These are phyloP conservation scores for Malacoraja senta DNA, from an alignment of 2,797 vertebrate genomes.

Conservation along the genomic window DNA sequence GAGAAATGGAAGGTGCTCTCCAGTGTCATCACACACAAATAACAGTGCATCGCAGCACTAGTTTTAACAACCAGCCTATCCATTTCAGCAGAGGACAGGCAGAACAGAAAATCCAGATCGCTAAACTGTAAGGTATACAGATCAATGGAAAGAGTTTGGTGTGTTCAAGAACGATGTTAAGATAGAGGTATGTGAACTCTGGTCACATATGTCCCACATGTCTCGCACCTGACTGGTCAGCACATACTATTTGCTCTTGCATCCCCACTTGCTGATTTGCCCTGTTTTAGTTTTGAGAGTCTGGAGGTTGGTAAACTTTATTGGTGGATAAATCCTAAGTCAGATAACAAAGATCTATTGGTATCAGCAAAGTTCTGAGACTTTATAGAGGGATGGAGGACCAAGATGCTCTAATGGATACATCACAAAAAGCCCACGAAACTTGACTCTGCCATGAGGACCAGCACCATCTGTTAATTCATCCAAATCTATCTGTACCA, in stretches of 20 bases:
- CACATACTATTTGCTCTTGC: neutral
- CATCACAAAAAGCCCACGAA: neutral
- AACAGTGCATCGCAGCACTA: neutral
- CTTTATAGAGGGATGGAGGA: neutral
- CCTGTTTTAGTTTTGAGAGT: neutral
- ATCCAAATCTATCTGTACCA: conserved; percentile 3
- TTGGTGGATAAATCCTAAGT: neutral
- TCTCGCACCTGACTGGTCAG: neutral
- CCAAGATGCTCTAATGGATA: neutral
- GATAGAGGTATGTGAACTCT: neutral
- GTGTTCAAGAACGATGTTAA: neutral
- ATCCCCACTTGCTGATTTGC: neutral
- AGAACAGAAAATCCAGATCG: neutral
- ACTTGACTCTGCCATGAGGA: neutral
- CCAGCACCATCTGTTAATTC: neutral
- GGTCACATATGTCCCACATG: neutral
- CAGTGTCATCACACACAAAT: neutral
- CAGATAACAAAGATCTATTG: neutral
- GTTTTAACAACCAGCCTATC: neutral
- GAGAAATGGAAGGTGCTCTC: neutral
- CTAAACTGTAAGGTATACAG: neutral
- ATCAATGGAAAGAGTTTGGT: neutral
- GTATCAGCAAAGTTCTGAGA: neutral
- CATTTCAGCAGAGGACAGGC: conserved; percentile 5
- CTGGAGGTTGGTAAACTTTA: conserved; percentile 16